phyloP scores from a whole-genome alignment of 1,140 invertebrate genomes.

The Tetramorium alpestre region DNA sequence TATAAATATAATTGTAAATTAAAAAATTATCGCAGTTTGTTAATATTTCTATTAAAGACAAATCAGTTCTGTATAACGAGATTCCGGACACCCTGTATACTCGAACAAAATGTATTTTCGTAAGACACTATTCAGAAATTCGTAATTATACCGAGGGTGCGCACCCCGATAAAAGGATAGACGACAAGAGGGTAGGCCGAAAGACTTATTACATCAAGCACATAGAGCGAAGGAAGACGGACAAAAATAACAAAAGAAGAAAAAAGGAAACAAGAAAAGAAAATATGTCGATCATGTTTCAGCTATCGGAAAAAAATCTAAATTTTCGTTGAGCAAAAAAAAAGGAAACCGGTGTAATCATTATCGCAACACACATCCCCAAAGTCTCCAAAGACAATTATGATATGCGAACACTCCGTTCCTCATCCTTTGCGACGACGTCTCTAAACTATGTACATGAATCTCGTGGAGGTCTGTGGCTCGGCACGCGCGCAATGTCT shows the following conservation, averaged over 20 bases:
- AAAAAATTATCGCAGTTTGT: neutral
- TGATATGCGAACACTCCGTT: conserved; percentile 17
- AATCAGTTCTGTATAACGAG: neutral
- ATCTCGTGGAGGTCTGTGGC: conserved; percentile 9
- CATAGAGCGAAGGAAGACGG: neutral
- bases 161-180: neutral
- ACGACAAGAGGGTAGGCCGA: neutral
- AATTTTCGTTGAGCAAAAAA: conserved; percentile 2
- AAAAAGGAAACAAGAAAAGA: neutral
- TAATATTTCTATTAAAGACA: neutral
- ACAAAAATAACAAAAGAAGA: neutral
- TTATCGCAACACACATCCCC: conserved; percentile 9
- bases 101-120: conserved; percentile 46
- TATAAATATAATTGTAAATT: neutral
- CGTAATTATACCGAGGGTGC: conserved; percentile 11
- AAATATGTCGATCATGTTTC: neutral
- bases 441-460: conserved; percentile 43
- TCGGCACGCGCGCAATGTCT: conserved; percentile 2
- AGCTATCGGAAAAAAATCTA: neutral
- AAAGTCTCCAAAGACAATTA: conserved; percentile 16
- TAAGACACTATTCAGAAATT: conserved; percentile 64
- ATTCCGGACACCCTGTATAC: neutral
- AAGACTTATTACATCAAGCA: conserved; percentile 14
- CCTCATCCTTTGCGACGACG: conserved; percentile 15
- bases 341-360: neutral